Evolutionary conservation across 2,888 invertebrate genomes (phyloP).

Genomic region (Artemia sinica): DNA sequence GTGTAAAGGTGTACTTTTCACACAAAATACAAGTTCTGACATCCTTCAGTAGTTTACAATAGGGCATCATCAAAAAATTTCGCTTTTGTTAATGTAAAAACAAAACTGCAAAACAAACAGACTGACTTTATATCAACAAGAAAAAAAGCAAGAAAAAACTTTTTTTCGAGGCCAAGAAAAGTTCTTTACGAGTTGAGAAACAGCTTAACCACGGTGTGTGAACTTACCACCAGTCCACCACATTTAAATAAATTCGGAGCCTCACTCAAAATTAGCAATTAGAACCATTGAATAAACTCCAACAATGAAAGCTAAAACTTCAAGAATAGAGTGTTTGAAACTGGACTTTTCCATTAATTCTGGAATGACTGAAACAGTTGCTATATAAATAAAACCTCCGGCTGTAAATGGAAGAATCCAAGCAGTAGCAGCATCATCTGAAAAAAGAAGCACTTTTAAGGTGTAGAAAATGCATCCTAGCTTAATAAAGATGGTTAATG

Average conservation of each 20-base stretch:
- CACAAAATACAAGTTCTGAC: too few species aligned
- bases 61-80: too few species aligned
- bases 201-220: too few species aligned
- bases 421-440: constrained; percentile 49
- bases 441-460: constrained; percentile 17
- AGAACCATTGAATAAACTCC: constrained; percentile 92
- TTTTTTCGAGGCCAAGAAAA: too few species aligned
- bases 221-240: too few species aligned
- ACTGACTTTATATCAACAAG: too few species aligned
- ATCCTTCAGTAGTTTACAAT: too few species aligned
- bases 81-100: too few species aligned
- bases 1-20: too few species aligned
- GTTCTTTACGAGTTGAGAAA: too few species aligned
- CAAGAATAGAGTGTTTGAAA: constrained; percentile 71
- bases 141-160: too few species aligned
- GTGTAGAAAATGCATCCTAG: not conserved
- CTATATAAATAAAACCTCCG: constrained; percentile 99
- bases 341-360: constrained; percentile 78
- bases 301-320: constrained; percentile 66
- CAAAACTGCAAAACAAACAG: too few species aligned
- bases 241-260: not conserved
- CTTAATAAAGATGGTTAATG: not conserved
- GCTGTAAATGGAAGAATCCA: constrained; percentile 95
- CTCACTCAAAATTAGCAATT: constrained; percentile 59
- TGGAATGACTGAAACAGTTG: constrained; percentile 84